phyloP scores from a whole-genome alignment of 2,113 vertebrate genomes.

The Brienomyrus brachyistius region DNA sequence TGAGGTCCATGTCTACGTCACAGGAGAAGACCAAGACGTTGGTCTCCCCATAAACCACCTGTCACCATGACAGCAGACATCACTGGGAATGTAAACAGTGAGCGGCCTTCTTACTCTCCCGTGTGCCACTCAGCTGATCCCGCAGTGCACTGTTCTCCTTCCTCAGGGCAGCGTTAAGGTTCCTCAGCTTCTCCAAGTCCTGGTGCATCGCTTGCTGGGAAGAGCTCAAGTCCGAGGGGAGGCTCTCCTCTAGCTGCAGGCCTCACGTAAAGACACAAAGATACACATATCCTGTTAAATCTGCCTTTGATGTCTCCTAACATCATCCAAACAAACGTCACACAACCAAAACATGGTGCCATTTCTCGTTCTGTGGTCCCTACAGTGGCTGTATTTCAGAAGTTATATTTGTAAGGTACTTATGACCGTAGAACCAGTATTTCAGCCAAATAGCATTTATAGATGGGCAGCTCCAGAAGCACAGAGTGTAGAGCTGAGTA shows the following conservation, averaged over 20 bases:
- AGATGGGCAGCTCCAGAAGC: background rate
- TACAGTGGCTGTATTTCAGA: background rate
- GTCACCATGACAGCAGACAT: background rate
- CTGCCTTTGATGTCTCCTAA: background rate
- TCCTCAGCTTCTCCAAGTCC: conserved; percentile 65
- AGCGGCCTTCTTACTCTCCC: conserved; percentile 44
- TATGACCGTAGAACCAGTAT: too few relatives aligned
- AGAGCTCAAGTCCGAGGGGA: conserved; percentile 49
- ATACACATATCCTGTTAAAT: background rate
- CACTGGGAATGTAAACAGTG: background rate
- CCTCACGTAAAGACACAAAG: conserved; percentile 28
- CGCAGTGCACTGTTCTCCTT: conserved; percentile 69
- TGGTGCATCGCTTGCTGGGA: conserved; percentile 61
- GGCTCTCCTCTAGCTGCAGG: conserved; percentile 38
- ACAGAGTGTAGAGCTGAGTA: background rate
- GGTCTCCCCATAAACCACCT: background rate
- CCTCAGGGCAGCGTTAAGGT: conserved; percentile 59
- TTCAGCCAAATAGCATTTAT: background rate
- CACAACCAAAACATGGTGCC: background rate
- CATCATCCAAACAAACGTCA: background rate
- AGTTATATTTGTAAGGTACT: background rate
- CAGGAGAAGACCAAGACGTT: background rate
- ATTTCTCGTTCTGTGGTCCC: background rate
- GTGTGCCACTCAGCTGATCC: conserved; percentile 50
- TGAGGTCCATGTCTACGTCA: conserved; percentile 40